Evolutionary conservation across 1,140 invertebrate species (phyloP).

Genomic region (Atopsyche davidsoni): DNA sequence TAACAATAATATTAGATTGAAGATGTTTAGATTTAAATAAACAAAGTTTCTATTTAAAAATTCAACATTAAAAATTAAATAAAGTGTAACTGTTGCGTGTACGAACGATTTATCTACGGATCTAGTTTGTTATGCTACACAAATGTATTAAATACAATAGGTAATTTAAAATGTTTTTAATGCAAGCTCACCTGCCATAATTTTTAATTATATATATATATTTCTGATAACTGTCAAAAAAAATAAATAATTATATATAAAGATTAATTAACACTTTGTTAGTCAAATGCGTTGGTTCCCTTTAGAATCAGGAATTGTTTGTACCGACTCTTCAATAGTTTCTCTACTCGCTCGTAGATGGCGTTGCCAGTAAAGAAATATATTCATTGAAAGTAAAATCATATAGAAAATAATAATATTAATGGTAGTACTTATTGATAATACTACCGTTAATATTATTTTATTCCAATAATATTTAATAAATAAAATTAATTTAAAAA

Average conservation of each 20-base stretch:
- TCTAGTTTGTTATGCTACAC: no score
- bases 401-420: background rate
- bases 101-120: no score
- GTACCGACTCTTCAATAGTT: constrained; percentile 2
- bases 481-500: no score
- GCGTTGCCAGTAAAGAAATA: constrained; percentile 1
- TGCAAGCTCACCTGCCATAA: no score
- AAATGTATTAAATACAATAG: no score
- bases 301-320: background rate
- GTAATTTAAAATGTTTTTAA: no score
- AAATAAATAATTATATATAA: background rate
- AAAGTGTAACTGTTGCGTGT: no score
- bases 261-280: background rate
- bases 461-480: constrained; percentile 26
- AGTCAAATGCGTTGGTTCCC: background rate
- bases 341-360: constrained; percentile 7
- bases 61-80: no score
- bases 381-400: background rate
- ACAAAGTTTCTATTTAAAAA: no score
- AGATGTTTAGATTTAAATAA: no score
- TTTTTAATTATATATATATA: background rate
- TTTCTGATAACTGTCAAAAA: background rate
- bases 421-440: background rate
- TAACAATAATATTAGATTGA: no score
- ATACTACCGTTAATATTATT: constrained; percentile 23